Base-by-base conservation (phyloP, 64 coral and sea anemone genomes). In the Pocillopora verrucosa region DNA sequence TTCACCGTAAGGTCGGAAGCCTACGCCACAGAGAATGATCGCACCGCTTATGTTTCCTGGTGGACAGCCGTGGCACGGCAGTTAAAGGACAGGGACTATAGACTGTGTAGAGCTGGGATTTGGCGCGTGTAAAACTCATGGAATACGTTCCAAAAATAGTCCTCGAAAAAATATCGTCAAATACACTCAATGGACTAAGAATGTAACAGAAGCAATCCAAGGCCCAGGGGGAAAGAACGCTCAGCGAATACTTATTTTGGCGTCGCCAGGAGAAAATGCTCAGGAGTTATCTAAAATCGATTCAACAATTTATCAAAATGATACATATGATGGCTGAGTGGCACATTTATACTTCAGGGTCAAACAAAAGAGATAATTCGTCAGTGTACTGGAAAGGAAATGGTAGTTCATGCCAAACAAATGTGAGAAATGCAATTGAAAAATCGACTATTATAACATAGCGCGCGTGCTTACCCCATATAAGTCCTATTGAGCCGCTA, bases 291-390 rank as follows among this genome's bases (percentile, higher is more conserved):
- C 64, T 36, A 16, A 75, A 13, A 96, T 96, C 38, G 60, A 90
- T 59, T 16, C 61, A 74, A 26, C 13, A 12, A 96, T 93, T 63
- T 96, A 93, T 57, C 58, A 41, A 20, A 35, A 87, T 56, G 94
- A 96, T 75, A 4, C 45, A 30, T 93, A 76, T n/a, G 91, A 87
- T 96, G 94, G 91, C 76, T 5, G 91, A 96, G 9, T 91, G 91
- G 88, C 91, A 96, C 56, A 81, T 87, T 0, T 96, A 96, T 68
- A 91, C 91, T 17, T 96, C 88, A 2, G 91, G 94, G 36, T 88
- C 94, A 20, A 96, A 96, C 73, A 93, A 96, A 13, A 85, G 78
- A 7, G 3, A 3, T 51, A 7, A 7, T 51, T 51, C 7, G 36
- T 61, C 72, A 30, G 90, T 81, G 87, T 81, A 91, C 59, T 91